Percentiles rank a stretch among this genome's conserved stretches.
Evolutionary conservation across 92 coral and sea anemone species (phyloP).

Genomic region (Pocillopora meandrina): DNA sequence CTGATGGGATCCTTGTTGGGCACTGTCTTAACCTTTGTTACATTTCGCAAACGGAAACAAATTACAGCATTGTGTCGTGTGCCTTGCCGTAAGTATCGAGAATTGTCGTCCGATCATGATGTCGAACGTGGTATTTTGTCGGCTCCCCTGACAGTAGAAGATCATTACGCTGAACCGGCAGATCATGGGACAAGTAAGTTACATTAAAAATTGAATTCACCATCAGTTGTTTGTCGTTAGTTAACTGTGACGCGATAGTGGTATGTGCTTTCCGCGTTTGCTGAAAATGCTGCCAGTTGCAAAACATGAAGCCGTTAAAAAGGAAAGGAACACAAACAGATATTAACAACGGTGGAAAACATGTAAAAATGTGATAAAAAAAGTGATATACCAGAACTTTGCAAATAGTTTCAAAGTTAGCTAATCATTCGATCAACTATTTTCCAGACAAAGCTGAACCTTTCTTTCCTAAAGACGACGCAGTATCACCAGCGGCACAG

Average conservation of each 20-base stretch:
- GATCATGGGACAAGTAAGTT: conserved; percentile 4
- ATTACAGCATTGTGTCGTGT: neutral
- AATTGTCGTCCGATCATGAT: conserved; percentile 11
- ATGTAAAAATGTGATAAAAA: too few species aligned
- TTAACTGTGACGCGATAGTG: neutral
- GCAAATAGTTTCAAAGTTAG: too few species aligned
- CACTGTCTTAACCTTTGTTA: neutral
- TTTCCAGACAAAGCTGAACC: too few species aligned
- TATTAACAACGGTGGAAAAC: too few species aligned
- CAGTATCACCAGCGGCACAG: too few species aligned
- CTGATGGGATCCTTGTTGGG: neutral
- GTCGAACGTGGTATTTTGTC: neutral
- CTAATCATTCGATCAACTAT: too few species aligned
- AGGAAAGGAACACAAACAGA: too few species aligned
- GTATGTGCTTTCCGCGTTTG: neutral
- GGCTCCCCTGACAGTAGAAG: conserved; percentile 15
- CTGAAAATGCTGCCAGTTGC: too few species aligned
- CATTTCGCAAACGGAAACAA: neutral
- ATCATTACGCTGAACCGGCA: conserved; percentile 15
- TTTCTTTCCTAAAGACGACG: too few species aligned
- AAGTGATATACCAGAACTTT: too few species aligned
- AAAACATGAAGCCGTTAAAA: too few species aligned
- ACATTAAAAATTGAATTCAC: neutral
- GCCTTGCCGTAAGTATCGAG: conserved; percentile 5
- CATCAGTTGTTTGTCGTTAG: neutral